phyloP scores from a whole-genome alignment of 2,888 invertebrate genomes.

The Drosophila lutescens region DNA sequence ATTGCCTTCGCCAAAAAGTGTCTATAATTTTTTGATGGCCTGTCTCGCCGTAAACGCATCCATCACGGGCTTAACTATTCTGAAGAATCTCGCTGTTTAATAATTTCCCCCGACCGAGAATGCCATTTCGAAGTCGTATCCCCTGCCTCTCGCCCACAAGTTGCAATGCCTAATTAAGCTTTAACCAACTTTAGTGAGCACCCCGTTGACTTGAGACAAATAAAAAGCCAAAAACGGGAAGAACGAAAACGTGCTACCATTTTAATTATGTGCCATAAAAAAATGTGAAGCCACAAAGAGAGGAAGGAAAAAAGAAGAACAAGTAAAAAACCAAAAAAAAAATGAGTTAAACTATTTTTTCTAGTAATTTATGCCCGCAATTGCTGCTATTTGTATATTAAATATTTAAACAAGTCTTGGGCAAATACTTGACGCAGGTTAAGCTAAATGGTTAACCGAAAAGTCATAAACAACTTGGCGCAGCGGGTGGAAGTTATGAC shows the following conservation, averaged over 20 bases:
- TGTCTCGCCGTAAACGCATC: conserved; percentile 7
- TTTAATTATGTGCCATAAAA: conserved; percentile 71
- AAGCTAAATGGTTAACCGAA: conserved; percentile 49
- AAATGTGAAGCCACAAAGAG: conserved; percentile 26
- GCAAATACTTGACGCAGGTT: conserved; percentile 70
- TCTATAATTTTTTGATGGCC: conserved; percentile 22
- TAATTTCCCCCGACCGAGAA: conserved; percentile 10
- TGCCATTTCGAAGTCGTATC: conserved; percentile 5
- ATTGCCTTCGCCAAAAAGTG: conserved; percentile 1
- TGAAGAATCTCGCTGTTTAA: conserved; percentile 21
- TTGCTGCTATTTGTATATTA: conserved; percentile 66
- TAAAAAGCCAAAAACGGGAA: conserved; percentile 40
- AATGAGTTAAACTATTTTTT: conserved; percentile 34
- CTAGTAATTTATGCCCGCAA: conserved; percentile 58
- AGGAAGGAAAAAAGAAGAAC: conserved; percentile 6
- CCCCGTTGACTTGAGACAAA: conserved; percentile 43
- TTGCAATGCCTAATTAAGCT: conserved; percentile 41
- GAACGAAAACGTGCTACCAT: conserved; percentile 52
- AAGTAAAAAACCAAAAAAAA: conserved; percentile 6
- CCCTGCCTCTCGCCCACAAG: conserved; percentile 18
- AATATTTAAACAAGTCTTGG: conserved; percentile 69
- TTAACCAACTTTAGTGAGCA: conserved; percentile 19
- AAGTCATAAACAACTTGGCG: conserved; percentile 63
- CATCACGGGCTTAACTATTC: conserved; percentile 28
- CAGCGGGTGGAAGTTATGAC: conserved; percentile 61